Evolutionary conservation across 2,113 vertebrate genomes (phyloP).

Genomic region (Tretioscincus oriximinensis): DNA sequence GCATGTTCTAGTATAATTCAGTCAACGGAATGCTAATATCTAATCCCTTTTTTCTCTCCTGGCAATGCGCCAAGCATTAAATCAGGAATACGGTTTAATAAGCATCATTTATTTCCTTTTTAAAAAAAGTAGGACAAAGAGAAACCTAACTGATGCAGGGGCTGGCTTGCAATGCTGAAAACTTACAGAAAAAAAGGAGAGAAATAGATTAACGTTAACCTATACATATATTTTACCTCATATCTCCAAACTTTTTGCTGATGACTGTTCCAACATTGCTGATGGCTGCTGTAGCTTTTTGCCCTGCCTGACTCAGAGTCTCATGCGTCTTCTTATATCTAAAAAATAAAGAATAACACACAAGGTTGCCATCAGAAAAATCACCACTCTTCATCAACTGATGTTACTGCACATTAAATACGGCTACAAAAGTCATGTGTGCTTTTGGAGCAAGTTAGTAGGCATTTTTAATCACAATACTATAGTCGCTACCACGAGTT

Average conservation of each 20-base stretch:
- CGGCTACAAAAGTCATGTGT: neutral
- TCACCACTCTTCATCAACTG: neutral
- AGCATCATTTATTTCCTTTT: constrained; percentile 15
- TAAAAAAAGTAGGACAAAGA: constrained; percentile 16
- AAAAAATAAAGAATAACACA: constrained; percentile 1
- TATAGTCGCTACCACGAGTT: neutral
- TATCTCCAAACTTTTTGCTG: constrained; percentile 92
- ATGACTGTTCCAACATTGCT: constrained; percentile 89
- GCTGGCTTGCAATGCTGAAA: neutral
- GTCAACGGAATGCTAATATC: neutral
- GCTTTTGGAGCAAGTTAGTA: neutral
- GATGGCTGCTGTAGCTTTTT: constrained; percentile 91
- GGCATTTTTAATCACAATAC: neutral
- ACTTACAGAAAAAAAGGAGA: neutral
- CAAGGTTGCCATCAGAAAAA: constrained; percentile 17
- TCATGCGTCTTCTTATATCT: constrained; percentile 97
- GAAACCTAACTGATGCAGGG: neutral
- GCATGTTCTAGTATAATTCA: constrained; percentile 2
- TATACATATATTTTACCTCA: constrained; percentile 80
- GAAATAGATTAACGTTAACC: neutral
- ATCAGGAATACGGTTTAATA: neutral
- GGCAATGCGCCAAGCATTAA: neutral
- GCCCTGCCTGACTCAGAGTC: constrained; percentile 90
- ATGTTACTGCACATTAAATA: neutral
- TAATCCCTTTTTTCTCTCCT: neutral